Conservation (phyloP, 2,113 vertebrate genomes). For the Ictalurus punctatus region DNA sequence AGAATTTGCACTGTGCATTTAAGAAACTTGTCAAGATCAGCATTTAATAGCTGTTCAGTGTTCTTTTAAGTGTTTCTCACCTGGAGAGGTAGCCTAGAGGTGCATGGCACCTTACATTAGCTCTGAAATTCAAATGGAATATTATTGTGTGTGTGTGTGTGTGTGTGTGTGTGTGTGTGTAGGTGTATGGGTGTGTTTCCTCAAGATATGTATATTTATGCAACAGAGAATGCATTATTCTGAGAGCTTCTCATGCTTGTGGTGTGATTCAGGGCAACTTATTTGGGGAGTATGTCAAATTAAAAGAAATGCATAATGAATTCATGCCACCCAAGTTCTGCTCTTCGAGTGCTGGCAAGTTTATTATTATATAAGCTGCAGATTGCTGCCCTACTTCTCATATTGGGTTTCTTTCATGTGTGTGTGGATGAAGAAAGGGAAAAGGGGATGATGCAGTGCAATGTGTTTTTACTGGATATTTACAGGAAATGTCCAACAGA, state of each 20-base stretch:
- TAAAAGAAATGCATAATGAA: constrained; percentile 40
- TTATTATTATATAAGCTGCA: constrained; percentile 50
- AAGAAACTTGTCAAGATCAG: constrained; percentile 77
- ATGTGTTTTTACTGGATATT: constrained; percentile 51
- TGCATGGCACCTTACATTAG: constrained; percentile 70
- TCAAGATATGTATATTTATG: constrained; percentile 52
- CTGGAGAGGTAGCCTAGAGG: constrained; percentile 72
- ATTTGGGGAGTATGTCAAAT: constrained; percentile 50
- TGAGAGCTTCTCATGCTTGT: constrained; percentile 27
- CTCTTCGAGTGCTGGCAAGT: constrained; percentile 34
- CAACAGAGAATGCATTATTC: constrained; percentile 43
- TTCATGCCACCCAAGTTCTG: constrained; percentile 36
- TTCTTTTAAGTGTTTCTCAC: constrained; percentile 69
- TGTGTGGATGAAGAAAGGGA: constrained; percentile 6
- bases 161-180: constrained; percentile 48
- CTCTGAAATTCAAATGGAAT: constrained; percentile 74
- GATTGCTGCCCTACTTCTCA: constrained; percentile 38
- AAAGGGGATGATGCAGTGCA: constrained; percentile 23
- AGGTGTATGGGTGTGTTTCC: constrained; percentile 43
- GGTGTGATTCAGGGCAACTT: constrained; percentile 49
- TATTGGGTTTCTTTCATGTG: constrained; percentile 44
- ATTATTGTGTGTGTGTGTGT: constrained; percentile 52
- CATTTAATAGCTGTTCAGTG: constrained; percentile 71
- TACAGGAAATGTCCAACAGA: not conserved
- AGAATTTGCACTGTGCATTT: constrained; percentile 65